Evolutionary conservation across 2,113 vertebrate genomes (phyloP).

Genomic region (Thalassarche chlororhynchos): DNA sequence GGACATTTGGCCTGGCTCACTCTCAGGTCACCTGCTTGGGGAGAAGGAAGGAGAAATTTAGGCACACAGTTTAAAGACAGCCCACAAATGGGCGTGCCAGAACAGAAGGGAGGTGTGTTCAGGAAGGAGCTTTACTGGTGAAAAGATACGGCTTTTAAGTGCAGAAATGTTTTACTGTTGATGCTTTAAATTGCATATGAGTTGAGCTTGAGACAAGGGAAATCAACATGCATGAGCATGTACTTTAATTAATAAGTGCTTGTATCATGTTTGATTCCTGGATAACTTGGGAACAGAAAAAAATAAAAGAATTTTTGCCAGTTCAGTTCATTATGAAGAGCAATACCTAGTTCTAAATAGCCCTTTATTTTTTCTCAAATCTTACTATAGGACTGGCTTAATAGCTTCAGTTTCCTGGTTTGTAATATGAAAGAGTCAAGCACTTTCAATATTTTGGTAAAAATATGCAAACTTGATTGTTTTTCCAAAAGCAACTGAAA

Average conservation of each 20-base stretch:
- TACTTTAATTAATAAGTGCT: not conserved
- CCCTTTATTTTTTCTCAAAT: not conserved
- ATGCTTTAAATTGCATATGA: not conserved
- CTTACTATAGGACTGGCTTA: not conserved
- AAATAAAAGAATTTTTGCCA: not conserved
- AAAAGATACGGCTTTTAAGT: not conserved
- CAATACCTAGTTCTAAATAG: not conserved
- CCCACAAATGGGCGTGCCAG: not conserved
- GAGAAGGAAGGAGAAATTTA: not conserved
- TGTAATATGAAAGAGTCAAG: not conserved
- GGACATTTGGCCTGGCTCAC: not conserved
- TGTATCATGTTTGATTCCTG: not conserved
- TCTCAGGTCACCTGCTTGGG: not conserved
- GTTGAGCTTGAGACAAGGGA: not conserved
- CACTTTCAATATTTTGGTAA: constrained; percentile 5
- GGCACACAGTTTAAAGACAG: not conserved
- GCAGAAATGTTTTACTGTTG: not conserved
- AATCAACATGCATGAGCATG: not conserved
- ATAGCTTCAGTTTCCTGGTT: not conserved
- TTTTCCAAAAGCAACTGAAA: constrained; percentile 8
- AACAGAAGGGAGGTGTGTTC: not conserved
- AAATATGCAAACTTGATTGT: not conserved
- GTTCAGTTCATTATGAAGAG: not conserved
- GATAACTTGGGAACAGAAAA: not conserved
- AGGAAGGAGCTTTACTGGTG: not conserved